A percentile compares a stretch with the other conserved stretches of the same genome.
phyloP scores from a whole-genome alignment of 2,797 vertebrate genomes.

The Falco berigora region DNA sequence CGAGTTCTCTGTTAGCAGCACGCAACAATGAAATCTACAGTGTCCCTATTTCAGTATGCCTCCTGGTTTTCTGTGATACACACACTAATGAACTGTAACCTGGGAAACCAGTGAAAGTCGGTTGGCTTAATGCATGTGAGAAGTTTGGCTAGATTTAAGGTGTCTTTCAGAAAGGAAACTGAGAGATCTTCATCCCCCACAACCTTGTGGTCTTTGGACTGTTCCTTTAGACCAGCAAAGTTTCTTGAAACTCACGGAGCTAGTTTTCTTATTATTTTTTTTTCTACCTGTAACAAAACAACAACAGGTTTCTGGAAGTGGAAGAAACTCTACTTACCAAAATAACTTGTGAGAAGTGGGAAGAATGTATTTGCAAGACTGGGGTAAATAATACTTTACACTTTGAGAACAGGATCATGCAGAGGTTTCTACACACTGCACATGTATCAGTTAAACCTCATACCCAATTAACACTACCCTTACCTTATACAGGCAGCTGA shows the following conservation, averaged over 20 bases:
- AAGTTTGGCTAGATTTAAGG: background rate
- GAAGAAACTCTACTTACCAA: background rate
- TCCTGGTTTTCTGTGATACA: background rate
- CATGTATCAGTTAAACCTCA: background rate
- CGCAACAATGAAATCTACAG: background rate
- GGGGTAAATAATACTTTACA: background rate
- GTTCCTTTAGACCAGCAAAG: background rate
- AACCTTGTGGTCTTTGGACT: background rate
- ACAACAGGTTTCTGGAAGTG: background rate
- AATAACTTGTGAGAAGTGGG: background rate
- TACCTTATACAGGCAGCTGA: background rate
- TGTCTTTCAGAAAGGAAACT: background rate
- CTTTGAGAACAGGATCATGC: background rate
- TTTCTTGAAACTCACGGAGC: background rate
- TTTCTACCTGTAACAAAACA: background rate
- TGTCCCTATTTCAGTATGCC: background rate
- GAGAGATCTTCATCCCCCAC: background rate
- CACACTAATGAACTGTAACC: constrained; percentile 39
- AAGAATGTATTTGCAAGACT: background rate
- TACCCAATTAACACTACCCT: background rate
- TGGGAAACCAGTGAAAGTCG: constrained; percentile 25
- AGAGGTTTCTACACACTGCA: background rate
- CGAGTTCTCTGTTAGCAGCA: background rate
- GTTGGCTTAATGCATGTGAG: background rate
- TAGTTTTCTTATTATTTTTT: background rate